Base-by-base conservation (phyloP, 2,888 invertebrate species). In the Diaperis boleti region DNA sequence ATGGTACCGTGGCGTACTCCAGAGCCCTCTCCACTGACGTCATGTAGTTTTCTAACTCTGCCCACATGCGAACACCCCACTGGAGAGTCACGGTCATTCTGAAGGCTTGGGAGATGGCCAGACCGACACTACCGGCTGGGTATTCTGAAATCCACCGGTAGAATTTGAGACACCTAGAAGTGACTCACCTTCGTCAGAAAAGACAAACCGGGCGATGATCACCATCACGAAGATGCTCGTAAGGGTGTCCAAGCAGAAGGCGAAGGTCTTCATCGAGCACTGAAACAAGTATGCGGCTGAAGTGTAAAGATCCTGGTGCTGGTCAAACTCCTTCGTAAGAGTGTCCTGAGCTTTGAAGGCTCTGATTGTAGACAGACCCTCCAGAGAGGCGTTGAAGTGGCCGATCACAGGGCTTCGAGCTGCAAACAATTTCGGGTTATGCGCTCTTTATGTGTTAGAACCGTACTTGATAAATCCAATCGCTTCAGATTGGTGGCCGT, bases 21-120 rank as follows among this genome's bases (percentile, higher is more conserved):
- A 33, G n/a, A 11, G n/a, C 33, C 11, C 33, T 1, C 11, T 33
- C 33, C 10, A 33, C 95, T 3, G 92, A 90, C 1, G 92, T 94
- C 93, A 94, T 92, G 69, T 89, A 90, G 74, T 92, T 94, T 78
- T 81, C 81, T 3, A 79, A 79, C 78, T 96, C 96, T 0, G 96
- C 92, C 71, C 94, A 94, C 79, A 96, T 95, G 3, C 95, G 84
- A 41, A 87, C 82, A 1, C 83, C 85, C 84, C 85, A 86, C 74
- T 86, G 86, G 70, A 87, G 68, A 79, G 82, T 79, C n/a, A 90
- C 90, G 0, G 91, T 90, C 62, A 92, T 84, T 1, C 74, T 69
- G 17, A 82, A 76, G 1, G 81, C 77, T 74, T 85, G 84, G 0
- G 83, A 82, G 14, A 85, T 78, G 2, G 83, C 81, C 22, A 85